Evolutionary conservation across 2,113 vertebrate species (phyloP).

Genomic region (Mobula birostris): DNA sequence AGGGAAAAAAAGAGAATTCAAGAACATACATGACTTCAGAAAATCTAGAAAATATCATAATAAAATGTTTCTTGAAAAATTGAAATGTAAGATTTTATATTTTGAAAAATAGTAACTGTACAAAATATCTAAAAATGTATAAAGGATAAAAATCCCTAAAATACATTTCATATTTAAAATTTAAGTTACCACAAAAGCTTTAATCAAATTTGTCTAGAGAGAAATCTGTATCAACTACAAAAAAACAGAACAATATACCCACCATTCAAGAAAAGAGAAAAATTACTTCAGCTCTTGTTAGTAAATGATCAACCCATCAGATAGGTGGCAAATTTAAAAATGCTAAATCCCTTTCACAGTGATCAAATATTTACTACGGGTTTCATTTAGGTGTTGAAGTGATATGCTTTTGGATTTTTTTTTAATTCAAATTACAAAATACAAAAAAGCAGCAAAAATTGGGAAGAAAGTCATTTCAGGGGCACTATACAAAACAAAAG

Average conservation of each 20-base stretch:
- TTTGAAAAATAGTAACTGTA: not conserved
- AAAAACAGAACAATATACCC: conserved; percentile 36
- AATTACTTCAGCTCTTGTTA: not conserved
- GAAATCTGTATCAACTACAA: conserved; percentile 14
- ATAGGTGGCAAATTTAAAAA: conserved; percentile 6
- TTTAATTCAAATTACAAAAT: conserved; percentile 9
- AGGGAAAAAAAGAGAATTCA: conserved; percentile 87
- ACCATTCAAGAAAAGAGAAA: conserved; percentile 39
- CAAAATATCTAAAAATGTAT: conserved; percentile 26
- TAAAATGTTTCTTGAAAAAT: conserved; percentile 31
- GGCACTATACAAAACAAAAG: not conserved
- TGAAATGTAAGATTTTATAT: conserved; percentile 30
- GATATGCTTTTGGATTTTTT: not conserved
- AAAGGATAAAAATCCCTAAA: conserved; percentile 6
- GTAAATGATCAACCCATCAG: not conserved
- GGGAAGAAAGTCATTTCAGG: not conserved
- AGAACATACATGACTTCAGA: conserved; percentile 92
- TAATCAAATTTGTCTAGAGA: not conserved
- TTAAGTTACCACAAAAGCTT: not conserved
- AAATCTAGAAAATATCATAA: conserved; percentile 57
- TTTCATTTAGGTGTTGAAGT: not conserved
- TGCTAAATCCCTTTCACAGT: not conserved
- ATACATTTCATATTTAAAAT: not conserved
- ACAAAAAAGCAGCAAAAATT: not conserved
- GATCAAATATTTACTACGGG: not conserved